Evolutionary conservation across 1,140 invertebrate genomes (phyloP).

Genomic region (Papilio aristodemus): DNA sequence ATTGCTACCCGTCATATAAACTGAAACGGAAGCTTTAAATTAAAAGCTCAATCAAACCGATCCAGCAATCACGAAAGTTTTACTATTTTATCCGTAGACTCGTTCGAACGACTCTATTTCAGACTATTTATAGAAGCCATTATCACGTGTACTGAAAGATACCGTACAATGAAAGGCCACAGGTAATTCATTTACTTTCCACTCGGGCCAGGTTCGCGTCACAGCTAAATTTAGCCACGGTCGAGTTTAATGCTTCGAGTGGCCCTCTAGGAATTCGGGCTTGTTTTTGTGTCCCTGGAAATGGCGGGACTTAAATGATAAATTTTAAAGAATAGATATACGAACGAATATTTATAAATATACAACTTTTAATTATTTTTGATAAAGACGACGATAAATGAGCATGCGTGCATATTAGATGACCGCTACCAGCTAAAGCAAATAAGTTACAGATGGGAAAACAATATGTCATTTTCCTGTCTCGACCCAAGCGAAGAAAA

Average conservation of each 20-base stretch:
- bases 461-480: too few species aligned
- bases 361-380: background rate
- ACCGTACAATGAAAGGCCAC: constrained; percentile 15
- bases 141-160: constrained; percentile 7
- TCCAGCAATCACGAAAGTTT: background rate
- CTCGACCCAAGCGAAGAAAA: too few species aligned
- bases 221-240: constrained; percentile 11
- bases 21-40: background rate
- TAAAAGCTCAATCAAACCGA: background rate
- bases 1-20: too few species aligned
- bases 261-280: constrained; percentile 17
- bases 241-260: constrained; percentile 19
- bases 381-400: too few species aligned
- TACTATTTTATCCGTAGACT: background rate
- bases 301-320: background rate
- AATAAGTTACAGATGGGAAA: too few species aligned
- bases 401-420: too few species aligned
- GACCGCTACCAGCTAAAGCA: too few species aligned
- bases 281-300: constrained; percentile 16
- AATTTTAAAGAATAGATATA: background rate
- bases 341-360: background rate
- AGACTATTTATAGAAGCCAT: background rate
- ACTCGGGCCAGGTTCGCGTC: background rate
- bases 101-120: background rate
- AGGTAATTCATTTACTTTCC: constrained; percentile 21